Conservation (phyloP, 2,113 vertebrate species). For the Coptodon bakossiorum region DNA sequence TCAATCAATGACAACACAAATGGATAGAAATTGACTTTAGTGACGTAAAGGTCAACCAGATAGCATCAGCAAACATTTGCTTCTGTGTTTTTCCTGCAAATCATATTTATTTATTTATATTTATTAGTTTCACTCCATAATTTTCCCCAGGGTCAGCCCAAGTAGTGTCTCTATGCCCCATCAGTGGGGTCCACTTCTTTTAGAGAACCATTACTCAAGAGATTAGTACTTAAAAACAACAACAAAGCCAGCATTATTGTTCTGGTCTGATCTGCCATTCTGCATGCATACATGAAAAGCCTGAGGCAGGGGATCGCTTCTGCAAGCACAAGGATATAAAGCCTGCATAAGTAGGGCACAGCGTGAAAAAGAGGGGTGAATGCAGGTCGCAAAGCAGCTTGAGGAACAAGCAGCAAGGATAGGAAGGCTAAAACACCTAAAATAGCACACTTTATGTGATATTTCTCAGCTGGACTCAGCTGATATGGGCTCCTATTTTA, state of each 20-base stretch:
- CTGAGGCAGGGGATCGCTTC: accelerated
- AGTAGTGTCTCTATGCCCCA: neutral
- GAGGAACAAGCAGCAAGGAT: neutral
- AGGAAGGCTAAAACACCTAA: neutral
- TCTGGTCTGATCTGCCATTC: neutral
- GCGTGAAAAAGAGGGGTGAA: neutral
- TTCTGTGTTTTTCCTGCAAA: neutral
- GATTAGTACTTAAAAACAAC: neutral
- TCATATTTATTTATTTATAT: neutral
- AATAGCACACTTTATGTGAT: neutral
- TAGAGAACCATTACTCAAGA: neutral
- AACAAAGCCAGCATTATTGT: neutral
- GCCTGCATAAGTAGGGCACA: neutral
- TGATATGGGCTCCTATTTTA: neutral
- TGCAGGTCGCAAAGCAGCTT: neutral
- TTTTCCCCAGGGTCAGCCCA: neutral
- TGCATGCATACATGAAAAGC: neutral
- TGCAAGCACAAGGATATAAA: neutral
- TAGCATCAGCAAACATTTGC: neutral
- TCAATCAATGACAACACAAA: neutral
- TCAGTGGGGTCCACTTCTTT: neutral
- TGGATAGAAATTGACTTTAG: neutral
- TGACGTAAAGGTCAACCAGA: neutral
- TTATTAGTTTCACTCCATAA: neutral
- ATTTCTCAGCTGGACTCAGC: neutral